phyloP scores from a whole-genome alignment of 2,113 vertebrate genomes.

The Dipodomys ordii region DNA sequence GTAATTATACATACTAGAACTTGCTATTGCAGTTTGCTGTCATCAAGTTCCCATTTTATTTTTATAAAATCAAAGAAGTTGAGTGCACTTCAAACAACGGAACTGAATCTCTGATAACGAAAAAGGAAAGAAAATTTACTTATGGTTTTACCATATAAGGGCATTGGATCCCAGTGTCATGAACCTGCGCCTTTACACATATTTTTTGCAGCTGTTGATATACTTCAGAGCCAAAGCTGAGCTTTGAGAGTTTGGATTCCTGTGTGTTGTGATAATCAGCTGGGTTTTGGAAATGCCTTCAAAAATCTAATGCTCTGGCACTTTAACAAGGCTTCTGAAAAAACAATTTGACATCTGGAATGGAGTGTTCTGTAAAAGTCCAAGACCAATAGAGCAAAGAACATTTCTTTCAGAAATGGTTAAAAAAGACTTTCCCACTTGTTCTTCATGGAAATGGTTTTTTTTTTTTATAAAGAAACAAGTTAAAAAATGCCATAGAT shows the following conservation, averaged over 20 bases:
- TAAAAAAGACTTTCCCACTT: slow-evolving; percentile 83
- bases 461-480: slow-evolving; percentile 74
- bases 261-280: slow-evolving; percentile 88
- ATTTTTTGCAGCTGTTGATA: slow-evolving; percentile 88
- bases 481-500: slow-evolving; percentile 57
- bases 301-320: slow-evolving; percentile 85
- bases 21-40: slow-evolving; percentile 24
- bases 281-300: slow-evolving; percentile 87
- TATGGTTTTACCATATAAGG: slow-evolving; percentile 87
- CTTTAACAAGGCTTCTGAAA: slow-evolving; percentile 87
- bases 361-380: slow-evolving; percentile 83
- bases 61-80: slow-evolving; percentile 59
- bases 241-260: slow-evolving; percentile 86
- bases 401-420: slow-evolving; percentile 82
- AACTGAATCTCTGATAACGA: slow-evolving; percentile 51
- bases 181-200: slow-evolving; percentile 81
- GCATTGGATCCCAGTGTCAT: slow-evolving; percentile 60
- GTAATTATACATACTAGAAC: background rate
- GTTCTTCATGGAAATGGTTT: slow-evolving; percentile 76
- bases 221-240: slow-evolving; percentile 77
- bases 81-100: slow-evolving; percentile 39
- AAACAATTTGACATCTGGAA: slow-evolving; percentile 90
- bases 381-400: slow-evolving; percentile 85
- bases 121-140: slow-evolving; percentile 76
- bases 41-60: slow-evolving; percentile 28